A percentile compares a stretch with the other conserved stretches of the same genome.
Conservation (phyloP, 2,113 vertebrate species). For the Oryzias curvinotus region DNA sequence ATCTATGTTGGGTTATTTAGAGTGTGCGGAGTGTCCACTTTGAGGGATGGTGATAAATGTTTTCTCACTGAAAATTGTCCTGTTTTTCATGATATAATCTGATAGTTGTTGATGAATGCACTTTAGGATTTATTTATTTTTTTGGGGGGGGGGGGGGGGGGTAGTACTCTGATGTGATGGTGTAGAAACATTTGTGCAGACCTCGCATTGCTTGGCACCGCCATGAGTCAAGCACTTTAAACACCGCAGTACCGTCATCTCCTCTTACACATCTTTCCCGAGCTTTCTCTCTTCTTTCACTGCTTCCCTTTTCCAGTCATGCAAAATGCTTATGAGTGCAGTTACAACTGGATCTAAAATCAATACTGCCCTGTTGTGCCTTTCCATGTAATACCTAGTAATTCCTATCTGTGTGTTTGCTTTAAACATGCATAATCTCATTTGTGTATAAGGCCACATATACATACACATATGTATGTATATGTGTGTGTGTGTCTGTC, state of each 20-base stretch:
- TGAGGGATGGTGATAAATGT: constrained; percentile 23
- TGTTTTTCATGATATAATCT: constrained; percentile 42
- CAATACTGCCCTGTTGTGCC: constrained; percentile 29
- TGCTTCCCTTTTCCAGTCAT: constrained; percentile 17
- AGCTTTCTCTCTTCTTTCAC: constrained; percentile 7
- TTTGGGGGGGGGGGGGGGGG: constrained; percentile 38
- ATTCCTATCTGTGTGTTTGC: constrained; percentile 8
- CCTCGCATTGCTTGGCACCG: constrained; percentile 43
- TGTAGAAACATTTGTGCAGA: constrained; percentile 42
- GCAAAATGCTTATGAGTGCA: constrained; percentile 16
- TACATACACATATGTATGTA: background rate
- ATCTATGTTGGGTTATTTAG: too few relatives aligned
- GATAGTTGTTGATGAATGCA: constrained; percentile 44
- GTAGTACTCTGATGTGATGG: constrained; percentile 44
- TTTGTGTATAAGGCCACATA: background rate
- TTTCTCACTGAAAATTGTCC: constrained; percentile 26
- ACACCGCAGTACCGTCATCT: constrained; percentile 28
- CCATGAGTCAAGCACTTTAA: constrained; percentile 65
- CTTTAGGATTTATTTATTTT: constrained; percentile 21
- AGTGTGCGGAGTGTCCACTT: background rate
- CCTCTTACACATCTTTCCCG: constrained; percentile 41
- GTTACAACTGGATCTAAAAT: constrained; percentile 38
- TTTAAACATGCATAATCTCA: constrained; percentile 10
- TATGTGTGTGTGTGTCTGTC: background rate
- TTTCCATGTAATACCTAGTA: constrained; percentile 2